phyloP scores from a whole-genome alignment of 2,888 invertebrate species.

The Hymenopus coronatus region DNA sequence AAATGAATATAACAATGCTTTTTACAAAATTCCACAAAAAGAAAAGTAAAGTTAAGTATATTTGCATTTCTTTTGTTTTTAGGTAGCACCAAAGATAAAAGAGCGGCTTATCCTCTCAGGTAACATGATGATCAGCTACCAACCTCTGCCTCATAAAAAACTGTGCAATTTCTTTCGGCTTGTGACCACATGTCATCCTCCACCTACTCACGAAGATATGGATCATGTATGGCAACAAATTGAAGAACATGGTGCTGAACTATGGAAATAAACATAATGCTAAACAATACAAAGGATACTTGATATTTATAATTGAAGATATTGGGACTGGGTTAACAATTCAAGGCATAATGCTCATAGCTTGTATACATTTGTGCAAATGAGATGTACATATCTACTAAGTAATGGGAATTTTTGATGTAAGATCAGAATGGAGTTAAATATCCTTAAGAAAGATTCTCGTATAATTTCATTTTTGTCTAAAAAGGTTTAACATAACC shows the following conservation, averaged over 20 bases:
- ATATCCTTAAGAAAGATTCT: too few relatives aligned
- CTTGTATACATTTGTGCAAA: not conserved
- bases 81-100: slow-evolving; percentile 70
- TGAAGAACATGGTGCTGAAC: slow-evolving; percentile 54
- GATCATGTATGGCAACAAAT: slow-evolving; percentile 63
- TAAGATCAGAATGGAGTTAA: too few relatives aligned
- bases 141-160: slow-evolving; percentile 60
- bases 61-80: slow-evolving; percentile 17
- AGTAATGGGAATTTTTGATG: too few relatives aligned
- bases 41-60: not conserved
- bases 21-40: too few relatives aligned
- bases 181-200: slow-evolving; percentile 70
- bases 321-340: not conserved
- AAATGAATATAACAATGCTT: too few relatives aligned
- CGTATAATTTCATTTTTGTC: too few relatives aligned
- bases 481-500: too few relatives aligned
- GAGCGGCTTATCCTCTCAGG: slow-evolving; percentile 64
- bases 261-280: not conserved
- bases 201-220: slow-evolving; percentile 56
- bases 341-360: not conserved
- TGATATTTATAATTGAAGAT: not conserved
- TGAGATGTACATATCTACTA: too few relatives aligned
- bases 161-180: slow-evolving; percentile 74
- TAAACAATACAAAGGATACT: not conserved
- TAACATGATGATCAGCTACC: slow-evolving; percentile 72